Evolutionary conservation across 2,113 vertebrate species (phyloP), one percentile per base, ranked within the genome.

Genomic region (Hydrolagus affinis): DNA sequence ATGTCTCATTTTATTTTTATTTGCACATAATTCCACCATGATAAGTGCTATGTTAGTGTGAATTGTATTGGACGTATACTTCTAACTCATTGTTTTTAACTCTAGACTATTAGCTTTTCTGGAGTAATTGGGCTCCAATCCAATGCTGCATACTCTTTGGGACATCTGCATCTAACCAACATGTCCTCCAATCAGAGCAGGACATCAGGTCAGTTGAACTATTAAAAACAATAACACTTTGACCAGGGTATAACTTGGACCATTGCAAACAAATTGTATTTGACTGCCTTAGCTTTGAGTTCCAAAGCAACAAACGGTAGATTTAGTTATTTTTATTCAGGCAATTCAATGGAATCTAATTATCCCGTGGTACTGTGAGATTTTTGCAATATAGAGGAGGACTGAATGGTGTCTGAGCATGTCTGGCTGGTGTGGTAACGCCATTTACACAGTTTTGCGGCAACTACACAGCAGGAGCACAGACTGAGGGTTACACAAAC

Each of bases 51-150:
- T 44, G 44, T 44, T 3, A 44, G 44, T 44, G 44, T 44, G 44
- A 44, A 44, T 44, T 44, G 44, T 44, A 44, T 44, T 44, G 44
- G 6, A 44, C 6, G 44, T 44, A 44, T 8, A 11, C 28, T 32
- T 14, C 66, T 77, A 30, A 21, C 2, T 0, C 32, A 4, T 28
- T 66, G 23, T 23, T 19, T 66, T 83, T 44, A 44, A 66, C 68
- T 86, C 60, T 86, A 98, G 97, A 90, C 96, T 86, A 91, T 98
- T 74, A 94, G 93, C 23, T 94, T 95, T 88, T 98, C 97, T 0
- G 95, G 95, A 73, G 94, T 95, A 62, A 95, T 98, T 85, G 97
- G 96, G 57, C 91, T 99, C 89, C 97, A 98, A 89, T 95, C 96
- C 88, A 98, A 98, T 89, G 95, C 96, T 78, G 91, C 95, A 17